A percentile compares a stretch with the other conserved stretches of the same genome.
phyloP scores from a whole-genome alignment of 1,140 invertebrate genomes.

The Liolophura sinensis region DNA sequence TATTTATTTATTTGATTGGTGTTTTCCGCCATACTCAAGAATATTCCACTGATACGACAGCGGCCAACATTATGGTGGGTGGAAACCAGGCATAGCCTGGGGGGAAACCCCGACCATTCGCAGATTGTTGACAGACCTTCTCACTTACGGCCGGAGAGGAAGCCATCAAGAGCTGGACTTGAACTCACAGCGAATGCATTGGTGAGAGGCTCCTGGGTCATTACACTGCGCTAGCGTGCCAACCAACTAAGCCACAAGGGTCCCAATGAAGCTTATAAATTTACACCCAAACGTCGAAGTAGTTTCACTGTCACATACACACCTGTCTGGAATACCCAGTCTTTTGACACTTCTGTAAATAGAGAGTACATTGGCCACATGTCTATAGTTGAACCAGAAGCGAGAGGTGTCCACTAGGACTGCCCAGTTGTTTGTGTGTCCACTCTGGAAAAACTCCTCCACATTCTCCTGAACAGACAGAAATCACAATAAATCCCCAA shows the following conservation, averaged over 20 bases:
- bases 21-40: constrained; percentile 3
- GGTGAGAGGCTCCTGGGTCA: too few species aligned
- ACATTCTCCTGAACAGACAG: constrained; percentile 28
- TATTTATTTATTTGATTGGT: too few species aligned
- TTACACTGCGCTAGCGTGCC: too few species aligned
- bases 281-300: constrained; percentile 3
- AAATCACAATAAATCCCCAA: not conserved
- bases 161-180: too few species aligned
- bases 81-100: too few species aligned
- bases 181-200: too few species aligned
- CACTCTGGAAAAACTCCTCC: constrained; percentile 54
- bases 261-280: not conserved
- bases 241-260: too few species aligned
- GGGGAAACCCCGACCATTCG: too few species aligned
- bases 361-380: constrained; percentile 98
- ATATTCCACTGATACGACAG: too few species aligned
- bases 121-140: too few species aligned
- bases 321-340: constrained; percentile 93
- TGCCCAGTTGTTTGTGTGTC: constrained; percentile 98
- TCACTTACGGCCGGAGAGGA: too few species aligned
- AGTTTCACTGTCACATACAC: constrained; percentile 3
- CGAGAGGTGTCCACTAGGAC: constrained; percentile 96
- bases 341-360: constrained; percentile 98
- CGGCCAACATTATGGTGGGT: too few species aligned
- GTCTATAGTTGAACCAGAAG: constrained; percentile 99